Evolutionary conservation across 2,797 vertebrate genomes (phyloP).

Genomic region (Buceros bicornis): DNA sequence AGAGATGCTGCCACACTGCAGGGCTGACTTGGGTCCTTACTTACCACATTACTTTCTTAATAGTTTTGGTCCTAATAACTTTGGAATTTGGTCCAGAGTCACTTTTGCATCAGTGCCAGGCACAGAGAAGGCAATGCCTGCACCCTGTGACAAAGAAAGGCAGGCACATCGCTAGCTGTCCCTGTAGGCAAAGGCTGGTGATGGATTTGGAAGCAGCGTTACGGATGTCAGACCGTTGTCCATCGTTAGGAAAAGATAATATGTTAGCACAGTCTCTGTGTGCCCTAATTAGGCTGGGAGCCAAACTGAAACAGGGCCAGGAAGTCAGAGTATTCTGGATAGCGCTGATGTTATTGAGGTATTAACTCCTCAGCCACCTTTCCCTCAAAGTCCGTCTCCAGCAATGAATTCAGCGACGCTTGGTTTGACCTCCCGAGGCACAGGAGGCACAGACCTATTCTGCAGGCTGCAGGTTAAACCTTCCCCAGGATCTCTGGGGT

Average conservation of each 20-base stretch:
- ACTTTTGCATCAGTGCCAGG: background rate
- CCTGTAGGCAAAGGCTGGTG: background rate
- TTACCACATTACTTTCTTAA: background rate
- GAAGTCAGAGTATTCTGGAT: background rate
- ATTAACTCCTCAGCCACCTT: background rate
- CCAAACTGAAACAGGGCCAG: background rate
- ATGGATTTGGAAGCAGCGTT: background rate
- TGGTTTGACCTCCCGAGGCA: background rate
- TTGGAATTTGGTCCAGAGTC: background rate
- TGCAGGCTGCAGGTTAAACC: background rate
- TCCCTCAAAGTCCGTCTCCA: background rate
- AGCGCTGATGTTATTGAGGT: background rate
- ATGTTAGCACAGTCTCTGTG: background rate
- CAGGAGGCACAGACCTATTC: background rate
- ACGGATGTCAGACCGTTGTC: background rate
- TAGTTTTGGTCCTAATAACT: background rate
- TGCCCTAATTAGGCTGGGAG: conserved; percentile 28
- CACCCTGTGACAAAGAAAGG: background rate
- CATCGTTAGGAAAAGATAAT: background rate
- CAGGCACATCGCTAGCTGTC: background rate
- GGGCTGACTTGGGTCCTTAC: background rate
- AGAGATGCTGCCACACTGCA: background rate
- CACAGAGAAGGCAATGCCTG: background rate
- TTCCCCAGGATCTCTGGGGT: background rate
- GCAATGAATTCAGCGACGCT: background rate